Conservation (phyloP, 1,140 invertebrate genomes). For the Lasaia peninsularis region DNA sequence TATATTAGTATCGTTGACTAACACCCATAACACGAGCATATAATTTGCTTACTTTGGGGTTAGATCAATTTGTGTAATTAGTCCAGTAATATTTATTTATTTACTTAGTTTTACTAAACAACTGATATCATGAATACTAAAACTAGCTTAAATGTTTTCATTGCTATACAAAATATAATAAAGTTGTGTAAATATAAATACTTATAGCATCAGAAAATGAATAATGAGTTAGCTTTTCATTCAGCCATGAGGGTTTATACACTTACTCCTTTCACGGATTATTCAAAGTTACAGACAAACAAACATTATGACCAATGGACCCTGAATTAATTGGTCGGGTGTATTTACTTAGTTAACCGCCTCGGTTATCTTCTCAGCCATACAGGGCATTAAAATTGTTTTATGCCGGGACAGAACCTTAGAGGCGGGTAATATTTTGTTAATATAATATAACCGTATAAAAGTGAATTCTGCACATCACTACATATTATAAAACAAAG, state of each 20-base stretch:
- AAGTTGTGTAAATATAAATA: not conserved
- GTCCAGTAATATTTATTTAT: too few species aligned
- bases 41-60: not conserved
- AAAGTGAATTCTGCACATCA: too few species aligned
- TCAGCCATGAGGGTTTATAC: not conserved
- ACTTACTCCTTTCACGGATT: slow-evolving; percentile 21
- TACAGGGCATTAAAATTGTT: slow-evolving; percentile 43
- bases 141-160: slow-evolving; percentile 1
- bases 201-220: slow-evolving; percentile 10
- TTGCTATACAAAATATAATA: not conserved
- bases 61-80: too few species aligned
- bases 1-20: too few species aligned
- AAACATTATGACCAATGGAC: slow-evolving; percentile 71
- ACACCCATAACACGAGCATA: too few species aligned
- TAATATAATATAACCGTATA: not conserved
- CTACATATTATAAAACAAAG: too few species aligned
- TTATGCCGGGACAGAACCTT: not conserved
- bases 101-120: slow-evolving; percentile 21
- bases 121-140: slow-evolving; percentile 23
- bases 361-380: slow-evolving; percentile 66
- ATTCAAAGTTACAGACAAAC: slow-evolving; percentile 56
- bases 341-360: slow-evolving; percentile 67
- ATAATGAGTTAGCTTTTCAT: not conserved
- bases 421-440: not conserved
- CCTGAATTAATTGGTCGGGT: slow-evolving; percentile 67